Evolutionary conservation across 2,888 invertebrate genomes (phyloP), one percentile per base, ranked within the genome.

Genomic region (Papilio gigon): DNA sequence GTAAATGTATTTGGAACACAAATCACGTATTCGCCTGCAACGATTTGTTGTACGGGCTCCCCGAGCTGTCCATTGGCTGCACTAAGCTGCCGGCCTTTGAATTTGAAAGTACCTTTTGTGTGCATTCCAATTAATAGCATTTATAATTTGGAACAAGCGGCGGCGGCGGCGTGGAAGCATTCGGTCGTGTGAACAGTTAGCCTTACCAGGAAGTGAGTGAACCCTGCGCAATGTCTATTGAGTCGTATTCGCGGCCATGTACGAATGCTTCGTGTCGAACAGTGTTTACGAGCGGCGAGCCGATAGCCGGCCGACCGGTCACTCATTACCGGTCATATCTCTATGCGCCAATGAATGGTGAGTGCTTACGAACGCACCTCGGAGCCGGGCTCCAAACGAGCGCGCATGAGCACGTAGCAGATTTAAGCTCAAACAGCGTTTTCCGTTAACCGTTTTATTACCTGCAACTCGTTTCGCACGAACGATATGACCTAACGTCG

Each of bases 251-350:
- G 84, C 82, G 83, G 83, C 80, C 84, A 86, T 86, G 85, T 86
- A 85, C 83, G 82, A 88, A 89, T 84, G 83, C 79, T 83, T 87
- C 84, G 85, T 81, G 88, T 84, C 81, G 86, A 84, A 84, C 83
- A 83, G 82, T 82, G 86, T 90, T 90, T 90, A 90, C 87, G 90
- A 90, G 87, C 89, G 85, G 78, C 84, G 82, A 81, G 83, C 84
- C 89, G 90, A 89, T 89, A 89, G 86, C 86, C 81, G 83, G 79
- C 82, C 83, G 82, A 76, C 84, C 81, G 80, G 80, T 82, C 82
- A 82, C 85, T 89, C 90, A 88, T 90, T 90, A 89, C 85, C 82
- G 81, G 80, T 86, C 86, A 90, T 90, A 90, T 88, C 89, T 89
- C 87, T 88, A 82, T 85, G 88, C 81, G 80, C 84, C 85, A 87